These are phyloP conservation scores for Psammodynastes pulverulentus DNA, from an alignment of 2,113 vertebrate species.

Conservation along the genomic window DNA sequence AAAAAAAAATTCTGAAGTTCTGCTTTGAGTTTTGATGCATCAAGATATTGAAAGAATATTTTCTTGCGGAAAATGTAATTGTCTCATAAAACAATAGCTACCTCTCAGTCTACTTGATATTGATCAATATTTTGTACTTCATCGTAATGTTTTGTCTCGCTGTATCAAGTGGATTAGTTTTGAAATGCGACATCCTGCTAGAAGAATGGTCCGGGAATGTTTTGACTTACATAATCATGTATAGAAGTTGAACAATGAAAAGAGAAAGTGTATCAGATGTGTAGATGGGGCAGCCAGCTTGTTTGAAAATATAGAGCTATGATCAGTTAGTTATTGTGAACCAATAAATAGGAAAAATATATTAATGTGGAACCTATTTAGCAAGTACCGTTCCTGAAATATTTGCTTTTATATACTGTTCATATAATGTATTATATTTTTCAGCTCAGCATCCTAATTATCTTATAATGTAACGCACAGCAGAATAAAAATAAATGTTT, in stretches of 20 bases:
- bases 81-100: neutral
- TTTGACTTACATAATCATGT: neutral
- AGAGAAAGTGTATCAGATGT: neutral
- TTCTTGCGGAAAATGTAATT: neutral
- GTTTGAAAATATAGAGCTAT: neutral
- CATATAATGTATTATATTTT: neutral
- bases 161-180: neutral
- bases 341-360: neutral
- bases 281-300: neutral
- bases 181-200: neutral
- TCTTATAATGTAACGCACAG: neutral
- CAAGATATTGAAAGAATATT: neutral
- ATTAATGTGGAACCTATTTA: neutral
- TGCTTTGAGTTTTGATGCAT: neutral
- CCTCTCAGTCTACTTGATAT: neutral
- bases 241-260: neutral
- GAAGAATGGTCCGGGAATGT: neutral
- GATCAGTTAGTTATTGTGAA: neutral
- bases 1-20: neutral
- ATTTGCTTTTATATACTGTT: neutral
- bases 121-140: neutral
- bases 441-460: neutral
- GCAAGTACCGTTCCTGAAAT: neutral
- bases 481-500: neutral
- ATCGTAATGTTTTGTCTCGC: neutral